These are phyloP conservation scores for Enteromius unitaeniatus DNA, from an alignment of 2,797 vertebrate species.

Conservation along the genomic window DNA sequence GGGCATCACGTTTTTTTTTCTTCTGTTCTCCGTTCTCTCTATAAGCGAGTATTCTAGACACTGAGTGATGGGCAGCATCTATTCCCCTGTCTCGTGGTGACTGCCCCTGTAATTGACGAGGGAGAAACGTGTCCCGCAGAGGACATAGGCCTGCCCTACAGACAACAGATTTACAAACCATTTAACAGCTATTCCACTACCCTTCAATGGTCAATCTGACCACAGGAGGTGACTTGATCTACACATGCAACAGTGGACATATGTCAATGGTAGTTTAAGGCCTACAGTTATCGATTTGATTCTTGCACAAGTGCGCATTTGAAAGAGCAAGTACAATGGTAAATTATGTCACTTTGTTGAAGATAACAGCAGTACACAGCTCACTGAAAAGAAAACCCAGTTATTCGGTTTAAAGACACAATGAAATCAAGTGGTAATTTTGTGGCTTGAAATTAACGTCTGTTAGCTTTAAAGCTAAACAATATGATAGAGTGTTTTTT, in stretches of 20 bases:
- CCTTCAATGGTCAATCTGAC: slow-evolving; percentile 31
- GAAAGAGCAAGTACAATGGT: neutral
- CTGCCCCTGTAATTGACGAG: slow-evolving; percentile 58
- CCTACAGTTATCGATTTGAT: slow-evolving; percentile 40
- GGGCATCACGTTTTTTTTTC: neutral
- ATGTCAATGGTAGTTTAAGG: slow-evolving; percentile 51
- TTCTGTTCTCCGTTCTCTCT: neutral
- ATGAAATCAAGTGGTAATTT: neutral
- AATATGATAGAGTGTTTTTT: neutral
- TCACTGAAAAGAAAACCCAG: neutral
- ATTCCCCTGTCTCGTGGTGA: slow-evolving; percentile 54
- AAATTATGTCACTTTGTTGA: slow-evolving; percentile 8
- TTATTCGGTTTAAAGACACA: neutral
- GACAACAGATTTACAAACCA: slow-evolving; percentile 53
- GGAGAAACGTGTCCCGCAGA: slow-evolving; percentile 56
- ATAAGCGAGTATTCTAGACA: slow-evolving; percentile 30
- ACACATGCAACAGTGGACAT: slow-evolving; percentile 45
- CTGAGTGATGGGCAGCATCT: slow-evolving; percentile 56
- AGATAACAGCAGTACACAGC: slow-evolving; percentile 1
- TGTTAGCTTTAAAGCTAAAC: neutral
- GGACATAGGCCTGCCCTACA: slow-evolving; percentile 25
- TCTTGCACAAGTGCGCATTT: neutral
- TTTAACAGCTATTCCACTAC: slow-evolving; percentile 53
- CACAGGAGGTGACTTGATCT: slow-evolving; percentile 51
- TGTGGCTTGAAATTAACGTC: neutral